Percentiles rank a stretch among this genome's conserved stretches.
Conservation (phyloP, 2,113 vertebrate genomes). For the Cairina moschata region DNA sequence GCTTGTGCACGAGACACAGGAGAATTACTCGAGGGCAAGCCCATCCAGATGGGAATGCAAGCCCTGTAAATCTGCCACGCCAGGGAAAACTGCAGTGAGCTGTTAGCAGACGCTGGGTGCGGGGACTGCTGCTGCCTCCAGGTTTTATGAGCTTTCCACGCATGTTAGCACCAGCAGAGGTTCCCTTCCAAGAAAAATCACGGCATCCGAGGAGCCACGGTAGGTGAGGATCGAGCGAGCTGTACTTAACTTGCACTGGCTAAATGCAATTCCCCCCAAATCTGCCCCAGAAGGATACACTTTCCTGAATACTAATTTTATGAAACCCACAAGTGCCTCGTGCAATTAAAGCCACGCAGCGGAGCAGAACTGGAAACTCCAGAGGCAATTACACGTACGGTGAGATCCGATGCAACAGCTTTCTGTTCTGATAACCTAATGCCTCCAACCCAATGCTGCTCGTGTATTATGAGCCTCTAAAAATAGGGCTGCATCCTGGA, state of each 20-base stretch:
- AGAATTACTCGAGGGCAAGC: constrained; percentile 38
- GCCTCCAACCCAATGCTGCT: not conserved
- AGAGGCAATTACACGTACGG: not conserved
- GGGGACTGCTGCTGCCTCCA: constrained; percentile 10
- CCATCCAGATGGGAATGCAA: constrained; percentile 34
- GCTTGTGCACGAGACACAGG: not conserved
- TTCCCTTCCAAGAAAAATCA: constrained; percentile 45
- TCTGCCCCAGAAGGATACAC: not conserved
- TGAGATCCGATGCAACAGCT: not conserved
- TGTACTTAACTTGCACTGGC: not conserved
- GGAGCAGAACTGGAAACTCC: not conserved
- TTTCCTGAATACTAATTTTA: constrained; percentile 12
- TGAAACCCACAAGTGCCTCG: not conserved
- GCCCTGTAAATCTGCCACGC: constrained; percentile 38
- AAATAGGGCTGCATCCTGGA: not conserved
- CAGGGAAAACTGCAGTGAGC: constrained; percentile 9
- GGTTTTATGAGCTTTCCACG: constrained; percentile 38
- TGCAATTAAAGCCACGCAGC: not conserved
- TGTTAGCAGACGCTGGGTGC: not conserved
- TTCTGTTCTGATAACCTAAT: not conserved
- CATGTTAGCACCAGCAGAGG: constrained; percentile 4
- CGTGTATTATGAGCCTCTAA: not conserved
- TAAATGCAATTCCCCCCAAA: not conserved
- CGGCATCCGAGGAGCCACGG: not conserved
- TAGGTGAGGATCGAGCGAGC: constrained; percentile 1